Conservation (phyloP, 2,113 vertebrate species). For the Aix galericulata region DNA sequence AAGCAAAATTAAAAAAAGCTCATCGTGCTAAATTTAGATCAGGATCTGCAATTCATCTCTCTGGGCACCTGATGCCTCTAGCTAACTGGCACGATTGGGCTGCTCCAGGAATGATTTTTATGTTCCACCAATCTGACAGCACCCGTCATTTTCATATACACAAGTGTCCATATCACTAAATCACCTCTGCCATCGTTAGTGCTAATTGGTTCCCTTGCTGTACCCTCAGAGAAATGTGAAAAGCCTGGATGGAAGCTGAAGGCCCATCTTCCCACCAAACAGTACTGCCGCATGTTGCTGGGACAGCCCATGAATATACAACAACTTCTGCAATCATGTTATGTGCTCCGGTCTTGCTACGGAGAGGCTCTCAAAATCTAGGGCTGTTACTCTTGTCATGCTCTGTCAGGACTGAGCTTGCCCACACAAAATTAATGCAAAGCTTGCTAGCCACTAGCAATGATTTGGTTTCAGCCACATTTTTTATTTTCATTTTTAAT, state of each 20-base stretch:
- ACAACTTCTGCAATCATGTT: not conserved
- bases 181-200: slow-evolving; percentile 51
- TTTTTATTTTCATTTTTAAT: not conserved
- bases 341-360: not conserved
- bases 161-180: not conserved
- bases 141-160: not conserved
- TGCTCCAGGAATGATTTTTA: slow-evolving; percentile 16
- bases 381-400: not conserved
- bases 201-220: slow-evolving; percentile 47
- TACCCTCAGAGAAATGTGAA: not conserved
- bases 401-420: not conserved
- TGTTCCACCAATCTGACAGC: slow-evolving; percentile 22
- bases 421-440: not conserved
- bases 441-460: not conserved
- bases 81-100: not conserved
- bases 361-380: not conserved
- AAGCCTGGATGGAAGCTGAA: slow-evolving; percentile 19
- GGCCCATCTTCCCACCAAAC: not conserved
- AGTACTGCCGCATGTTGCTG: not conserved
- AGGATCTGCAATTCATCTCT: not conserved
- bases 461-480: not conserved
- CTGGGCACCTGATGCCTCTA: slow-evolving; percentile 5
- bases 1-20: not conserved
- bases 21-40: not conserved
- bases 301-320: not conserved